Evolutionary conservation across 30 jellyfish, hydroid and myxozoan species (phyloP), one percentile per base, ranked within the genome.

Genomic region (Haliclystus octoradiatus): DNA sequence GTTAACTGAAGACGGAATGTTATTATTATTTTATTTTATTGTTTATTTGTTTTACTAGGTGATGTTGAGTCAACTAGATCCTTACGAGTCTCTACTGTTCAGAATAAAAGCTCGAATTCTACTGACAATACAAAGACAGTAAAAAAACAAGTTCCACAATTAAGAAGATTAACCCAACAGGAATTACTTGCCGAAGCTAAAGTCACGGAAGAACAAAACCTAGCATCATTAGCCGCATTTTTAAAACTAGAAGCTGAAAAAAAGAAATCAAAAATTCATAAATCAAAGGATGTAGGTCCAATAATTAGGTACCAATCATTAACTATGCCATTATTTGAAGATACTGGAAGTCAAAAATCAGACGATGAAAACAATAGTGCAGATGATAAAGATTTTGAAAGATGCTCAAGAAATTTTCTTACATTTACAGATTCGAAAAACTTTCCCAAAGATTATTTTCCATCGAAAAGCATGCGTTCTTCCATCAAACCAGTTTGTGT

Each of bases 181-280:
- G 97, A 88, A 68, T 77, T 88, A 19, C 89, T 88, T 2, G 97
- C 97, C 0, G 97, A 88, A 62, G 97, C 97, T 34, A 80, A 74
- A 47, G 72, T 88, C 63, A 88, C 97, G 0, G 94, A 83, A 51
- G 94, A 88, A 51, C 66, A 79, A 32, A 88, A 88, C 68, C 29
- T 80, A 46, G 97, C 97, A 28, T 88, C 97, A 28, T 83, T 88
- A 27, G 97, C 97, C 25, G 95, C 92, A 32, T 88, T 88, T 67
- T 72, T 88, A 83, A 88, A 75, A 69, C 91, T 88, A 50, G 97
- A 88, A 80, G 97, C 92, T 23, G 97, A 88, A 73, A 88, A 88
- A 79, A 88, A 88, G 52, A 79, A 88, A 40, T 75, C 82, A 23
- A 88, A 88, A 65, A 35, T 88, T n/a, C 92, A 74, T 69, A 88